phyloP scores from a whole-genome alignment of 2,113 vertebrate genomes.

The Vidua chalybeata region DNA sequence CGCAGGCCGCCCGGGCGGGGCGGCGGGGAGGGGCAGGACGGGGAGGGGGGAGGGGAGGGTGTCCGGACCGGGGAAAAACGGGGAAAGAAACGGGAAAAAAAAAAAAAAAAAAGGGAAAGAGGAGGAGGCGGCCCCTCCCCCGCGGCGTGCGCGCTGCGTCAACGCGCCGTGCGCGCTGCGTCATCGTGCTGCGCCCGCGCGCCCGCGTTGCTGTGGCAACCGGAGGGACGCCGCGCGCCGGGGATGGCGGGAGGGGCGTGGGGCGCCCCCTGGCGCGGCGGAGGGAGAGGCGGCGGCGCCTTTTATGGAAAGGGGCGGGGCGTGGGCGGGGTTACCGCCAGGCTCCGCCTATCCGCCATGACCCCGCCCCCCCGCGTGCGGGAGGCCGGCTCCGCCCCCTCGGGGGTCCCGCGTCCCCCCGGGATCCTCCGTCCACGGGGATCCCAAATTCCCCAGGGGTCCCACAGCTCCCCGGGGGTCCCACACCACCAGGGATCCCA shows the following conservation, averaged over 20 bases:
- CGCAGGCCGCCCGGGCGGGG: too few relatives aligned
- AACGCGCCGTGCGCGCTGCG: neutral
- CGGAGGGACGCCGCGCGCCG: neutral
- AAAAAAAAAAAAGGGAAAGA: neutral
- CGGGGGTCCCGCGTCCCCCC: neutral
- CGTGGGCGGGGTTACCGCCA: rapidly evolving
- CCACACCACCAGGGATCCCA: too few relatives aligned
- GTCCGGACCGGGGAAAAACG: too few relatives aligned
- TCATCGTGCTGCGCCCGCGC: neutral
- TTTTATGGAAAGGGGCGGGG: neutral
- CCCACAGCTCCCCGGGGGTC: too few relatives aligned
- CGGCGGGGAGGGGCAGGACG: too few relatives aligned
- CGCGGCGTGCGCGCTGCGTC: neutral
- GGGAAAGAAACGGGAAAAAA: neutral
- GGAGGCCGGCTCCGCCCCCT: neutral
- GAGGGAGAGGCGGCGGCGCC: neutral
- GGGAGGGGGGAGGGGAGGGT: too few relatives aligned
- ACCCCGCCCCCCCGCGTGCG: neutral
- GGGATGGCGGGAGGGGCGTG: neutral
- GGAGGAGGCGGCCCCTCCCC: neutral
- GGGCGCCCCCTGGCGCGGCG: neutral
- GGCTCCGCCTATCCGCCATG: rapidly evolving
- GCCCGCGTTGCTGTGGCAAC: neutral
- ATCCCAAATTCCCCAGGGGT: too few relatives aligned
- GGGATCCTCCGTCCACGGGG: neutral